A percentile compares a stretch with the other conserved stretches of the same genome.
These are phyloP conservation scores for Drosophila mettleri DNA, from an alignment of 2,888 invertebrate species.

Conservation along the genomic window DNA sequence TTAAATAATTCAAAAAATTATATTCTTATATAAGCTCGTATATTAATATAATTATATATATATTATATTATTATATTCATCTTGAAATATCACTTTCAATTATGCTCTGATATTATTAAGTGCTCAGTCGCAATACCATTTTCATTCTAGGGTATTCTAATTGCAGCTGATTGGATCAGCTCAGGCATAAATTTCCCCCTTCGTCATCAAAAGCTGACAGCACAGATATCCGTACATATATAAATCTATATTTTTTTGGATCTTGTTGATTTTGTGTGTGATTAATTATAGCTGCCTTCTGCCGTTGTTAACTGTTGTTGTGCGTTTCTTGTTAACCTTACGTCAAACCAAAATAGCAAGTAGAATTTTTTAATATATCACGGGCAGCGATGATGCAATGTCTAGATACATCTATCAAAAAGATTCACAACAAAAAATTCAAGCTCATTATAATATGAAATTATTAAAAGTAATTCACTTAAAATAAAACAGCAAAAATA, in stretches of 20 bases:
- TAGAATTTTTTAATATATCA: slow-evolving; percentile 73
- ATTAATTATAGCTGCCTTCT: slow-evolving; percentile 51
- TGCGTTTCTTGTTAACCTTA: slow-evolving; percentile 75
- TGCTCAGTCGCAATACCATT: too few relatives aligned
- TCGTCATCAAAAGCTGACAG: slow-evolving; percentile 53
- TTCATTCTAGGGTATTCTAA: slow-evolving; percentile 19
- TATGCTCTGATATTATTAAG: too few relatives aligned
- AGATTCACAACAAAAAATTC: slow-evolving; percentile 8
- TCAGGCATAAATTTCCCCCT: slow-evolving; percentile 35
- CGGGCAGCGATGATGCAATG: slow-evolving; percentile 72
- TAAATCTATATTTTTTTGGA: slow-evolving; percentile 51
- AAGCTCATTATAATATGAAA: slow-evolving; percentile 70
- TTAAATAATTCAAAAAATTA: too few relatives aligned
- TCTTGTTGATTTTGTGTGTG: slow-evolving; percentile 63
- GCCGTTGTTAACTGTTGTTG: slow-evolving; percentile 22
- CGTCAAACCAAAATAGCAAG: slow-evolving; percentile 73
- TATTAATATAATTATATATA: too few relatives aligned
- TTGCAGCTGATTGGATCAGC: slow-evolving; percentile 23
- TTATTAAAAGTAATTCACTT: slow-evolving; percentile 67
- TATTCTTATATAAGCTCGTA: too few relatives aligned
- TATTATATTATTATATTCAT: too few relatives aligned
- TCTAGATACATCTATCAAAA: slow-evolving; percentile 38
- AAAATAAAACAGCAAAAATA: slow-evolving; percentile 1
- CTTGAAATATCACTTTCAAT: too few relatives aligned
- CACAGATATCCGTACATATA: slow-evolving; percentile 32